Evolutionary conservation across 2,113 vertebrate genomes (phyloP).

Genomic region (Eleginops maclovinus): DNA sequence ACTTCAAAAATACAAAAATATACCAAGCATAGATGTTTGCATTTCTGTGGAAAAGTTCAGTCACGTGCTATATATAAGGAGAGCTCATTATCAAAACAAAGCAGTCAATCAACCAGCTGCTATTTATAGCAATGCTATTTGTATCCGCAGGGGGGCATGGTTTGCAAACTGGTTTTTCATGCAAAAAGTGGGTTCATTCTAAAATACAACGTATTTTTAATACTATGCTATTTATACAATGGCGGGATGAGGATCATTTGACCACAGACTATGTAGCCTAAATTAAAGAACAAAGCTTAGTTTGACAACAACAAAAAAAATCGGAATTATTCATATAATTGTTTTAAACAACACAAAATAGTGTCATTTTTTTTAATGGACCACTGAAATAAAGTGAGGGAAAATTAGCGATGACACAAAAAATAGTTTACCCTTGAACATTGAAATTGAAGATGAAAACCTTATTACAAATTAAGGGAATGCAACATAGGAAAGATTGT

Average conservation of each 20-base stretch:
- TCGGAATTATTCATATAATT: not conserved
- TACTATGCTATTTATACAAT: not conserved
- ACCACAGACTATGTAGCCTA: not conserved
- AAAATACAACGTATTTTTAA: not conserved
- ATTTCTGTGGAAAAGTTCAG: no score
- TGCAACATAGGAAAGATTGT: not conserved
- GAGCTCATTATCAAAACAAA: constrained; percentile 2
- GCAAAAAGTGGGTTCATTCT: not conserved
- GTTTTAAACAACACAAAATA: not conserved
- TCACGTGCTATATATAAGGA: constrained; percentile 3
- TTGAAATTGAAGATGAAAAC: not conserved
- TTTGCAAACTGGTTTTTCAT: constrained; percentile 46
- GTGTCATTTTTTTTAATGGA: no score
- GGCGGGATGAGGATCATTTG: not conserved
- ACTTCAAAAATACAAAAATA: not conserved
- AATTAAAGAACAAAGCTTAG: not conserved
- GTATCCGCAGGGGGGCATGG: constrained; percentile 66
- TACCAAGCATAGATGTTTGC: not conserved
- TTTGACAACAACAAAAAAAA: no score
- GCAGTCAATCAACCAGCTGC: not conserved
- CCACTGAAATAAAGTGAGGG: no score
- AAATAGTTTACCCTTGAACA: not conserved
- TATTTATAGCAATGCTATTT: constrained; percentile 31
- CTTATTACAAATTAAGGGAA: not conserved
- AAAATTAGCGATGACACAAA: not conserved